A percentile compares a stretch with the other conserved stretches of the same genome.
These are phyloP conservation scores for Tiphia femorata DNA, from an alignment of 2,888 invertebrate genomes.

Conservation along the genomic window DNA sequence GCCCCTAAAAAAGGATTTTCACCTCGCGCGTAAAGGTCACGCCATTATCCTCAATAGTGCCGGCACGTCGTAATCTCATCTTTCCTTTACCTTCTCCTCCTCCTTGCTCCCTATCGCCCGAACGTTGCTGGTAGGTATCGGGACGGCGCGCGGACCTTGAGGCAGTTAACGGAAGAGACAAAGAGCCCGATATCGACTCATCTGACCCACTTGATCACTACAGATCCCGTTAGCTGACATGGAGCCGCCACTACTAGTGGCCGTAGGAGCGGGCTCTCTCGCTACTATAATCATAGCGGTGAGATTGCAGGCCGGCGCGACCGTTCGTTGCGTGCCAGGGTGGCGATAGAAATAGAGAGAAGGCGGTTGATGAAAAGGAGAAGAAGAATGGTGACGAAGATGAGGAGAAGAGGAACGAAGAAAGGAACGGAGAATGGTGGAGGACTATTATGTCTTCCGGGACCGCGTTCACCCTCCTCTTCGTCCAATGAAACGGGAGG, in stretches of 20 bases:
- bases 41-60: too few relatives aligned
- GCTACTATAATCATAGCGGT: conserved; percentile 30
- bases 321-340: conserved; percentile 8
- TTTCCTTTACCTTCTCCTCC: too few relatives aligned
- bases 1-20: too few relatives aligned
- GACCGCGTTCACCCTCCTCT: too few relatives aligned
- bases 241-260: conserved; percentile 31
- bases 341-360: not conserved
- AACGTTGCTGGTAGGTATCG: too few relatives aligned
- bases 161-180: conserved; percentile 28
- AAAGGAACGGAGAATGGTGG: not conserved
- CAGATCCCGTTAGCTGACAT: conserved; percentile 56
- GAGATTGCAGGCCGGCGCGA: conserved; percentile 21
- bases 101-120: too few relatives aligned
- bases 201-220: conserved; percentile 60
- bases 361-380: not conserved
- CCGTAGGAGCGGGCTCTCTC: conserved; percentile 16
- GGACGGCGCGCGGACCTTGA: conserved; percentile 27
- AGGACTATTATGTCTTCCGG: too few relatives aligned
- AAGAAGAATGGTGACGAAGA: not conserved
- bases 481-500: too few relatives aligned
- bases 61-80: too few relatives aligned
- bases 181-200: conserved; percentile 39
- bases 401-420: not conserved
- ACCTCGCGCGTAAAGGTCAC: too few relatives aligned